phyloP scores from a whole-genome alignment of 2,797 vertebrate species.

The Sebastes steindachneri region DNA sequence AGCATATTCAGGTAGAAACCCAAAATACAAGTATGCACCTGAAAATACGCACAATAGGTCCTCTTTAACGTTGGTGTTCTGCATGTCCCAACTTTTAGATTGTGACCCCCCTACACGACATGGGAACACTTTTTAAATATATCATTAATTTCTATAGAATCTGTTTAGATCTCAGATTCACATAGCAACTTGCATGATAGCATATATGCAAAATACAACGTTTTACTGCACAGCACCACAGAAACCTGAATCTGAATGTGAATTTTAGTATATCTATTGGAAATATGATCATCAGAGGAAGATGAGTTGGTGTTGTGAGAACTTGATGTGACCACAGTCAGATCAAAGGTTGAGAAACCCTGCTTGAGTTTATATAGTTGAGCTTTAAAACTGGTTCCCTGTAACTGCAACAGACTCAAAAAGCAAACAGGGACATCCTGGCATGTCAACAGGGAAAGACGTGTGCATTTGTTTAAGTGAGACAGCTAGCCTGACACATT shows the following conservation, averaged over 20 bases:
- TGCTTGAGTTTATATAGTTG: background rate
- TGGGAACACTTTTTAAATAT: background rate
- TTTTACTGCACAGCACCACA: no score
- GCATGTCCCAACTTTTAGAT: no score
- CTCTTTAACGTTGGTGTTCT: no score
- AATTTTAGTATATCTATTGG: background rate
- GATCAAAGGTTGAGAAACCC: background rate
- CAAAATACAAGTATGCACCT: no score
- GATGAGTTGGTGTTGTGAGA: background rate
- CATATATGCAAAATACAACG: no score
- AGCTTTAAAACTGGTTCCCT: conserved; percentile 12
- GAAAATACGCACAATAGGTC: no score
- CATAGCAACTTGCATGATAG: background rate
- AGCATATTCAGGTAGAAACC: no score
- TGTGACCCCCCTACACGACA: no score
- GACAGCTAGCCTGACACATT: background rate
- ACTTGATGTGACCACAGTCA: background rate
- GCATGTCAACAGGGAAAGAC: conserved; percentile 31
- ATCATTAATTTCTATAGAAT: background rate
- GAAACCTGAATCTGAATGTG: background rate
- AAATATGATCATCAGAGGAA: background rate
- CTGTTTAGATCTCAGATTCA: background rate
- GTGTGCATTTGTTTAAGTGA: background rate
- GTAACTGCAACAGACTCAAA: background rate
- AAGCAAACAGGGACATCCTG: conserved; percentile 37